Conservation (phyloP, 53 echinoderm and acorn worm species). For the Stichopus horrens region DNA sequence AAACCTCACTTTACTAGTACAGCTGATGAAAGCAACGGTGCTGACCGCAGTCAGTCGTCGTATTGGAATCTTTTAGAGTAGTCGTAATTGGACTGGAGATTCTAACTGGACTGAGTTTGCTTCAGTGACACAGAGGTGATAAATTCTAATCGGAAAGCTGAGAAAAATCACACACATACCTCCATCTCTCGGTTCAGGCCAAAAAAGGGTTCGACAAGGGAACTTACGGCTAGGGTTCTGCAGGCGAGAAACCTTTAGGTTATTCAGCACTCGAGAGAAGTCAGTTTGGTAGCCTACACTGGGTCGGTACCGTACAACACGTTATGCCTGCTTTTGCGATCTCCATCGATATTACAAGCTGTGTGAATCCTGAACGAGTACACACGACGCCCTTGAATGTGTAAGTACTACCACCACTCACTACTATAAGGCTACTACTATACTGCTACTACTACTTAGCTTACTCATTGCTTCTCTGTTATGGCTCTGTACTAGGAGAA, state of each 20-base stretch:
- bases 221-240: not conserved
- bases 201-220: constrained; percentile 1
- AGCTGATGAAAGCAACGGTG: constrained; percentile 19
- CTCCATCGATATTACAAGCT: constrained; percentile 14
- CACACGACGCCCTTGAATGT: constrained; percentile 37
- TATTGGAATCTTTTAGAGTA: constrained; percentile 7
- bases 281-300: constrained; percentile 8
- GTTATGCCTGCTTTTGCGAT: constrained; percentile 41
- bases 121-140: constrained; percentile 6
- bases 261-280: not conserved
- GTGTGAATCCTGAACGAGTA: constrained; percentile 17
- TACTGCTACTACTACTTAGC: not conserved
- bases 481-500: not conserved
- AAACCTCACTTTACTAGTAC: not conserved
- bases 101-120: constrained; percentile 26
- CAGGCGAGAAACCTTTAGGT: not conserved
- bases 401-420: constrained; percentile 1
- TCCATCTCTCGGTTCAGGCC: not conserved
- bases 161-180: constrained; percentile 6
- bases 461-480: not conserved
- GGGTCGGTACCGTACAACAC: constrained; percentile 30
- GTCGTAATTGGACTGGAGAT: constrained; percentile 20
- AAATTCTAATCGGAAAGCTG: constrained; percentile 6
- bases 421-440: not conserved
- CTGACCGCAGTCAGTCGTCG: constrained; percentile 23